Evolutionary conservation across 2,797 vertebrate species (phyloP), one percentile per base, ranked within the genome.

Genomic region (Heliangelus exortis): DNA sequence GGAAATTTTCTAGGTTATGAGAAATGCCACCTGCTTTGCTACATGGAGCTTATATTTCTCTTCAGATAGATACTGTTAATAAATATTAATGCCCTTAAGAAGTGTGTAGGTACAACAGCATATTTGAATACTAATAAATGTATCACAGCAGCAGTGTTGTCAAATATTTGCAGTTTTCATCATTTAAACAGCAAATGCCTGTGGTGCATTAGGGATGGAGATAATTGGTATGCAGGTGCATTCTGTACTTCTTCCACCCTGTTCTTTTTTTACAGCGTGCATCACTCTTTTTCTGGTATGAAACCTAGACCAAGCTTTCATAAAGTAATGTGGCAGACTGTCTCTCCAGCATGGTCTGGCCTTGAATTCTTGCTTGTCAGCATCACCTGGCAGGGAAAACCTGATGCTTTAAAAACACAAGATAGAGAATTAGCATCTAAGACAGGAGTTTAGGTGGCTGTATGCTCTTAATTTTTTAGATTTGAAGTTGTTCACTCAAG

Each of bases 111-210:
- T 81, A 69, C 71, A 61, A 9, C 26, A 76, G 51, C 7, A 14
- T n/a, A 16, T 86, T 33, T 80, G 45, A 53, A 72, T 66, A 16
- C 13, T 77, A 8, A 15, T 34, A 22, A 68, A 50, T 4, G 1
- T 61, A 33, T 93, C 65, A 19, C 67, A 93, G 74, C 86, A 84
- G 57, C 14, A 33, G 8, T 83, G 10, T 66, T 93, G 87, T 94
- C 65, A 94, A 82, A 36, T 69, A 53, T 80, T 80, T 93, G 45
- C 36, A 72, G 36, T 83, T 67, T 82, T 87, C 66, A 28, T 89
- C 43, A 28, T 73, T 75, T 54, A n/a, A n/a, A 25, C 34, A 77
- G 53, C 4, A 1, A 77, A 57, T 2, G 7, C 53, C 58, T 53
- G 50, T 33, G 43, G 39, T 78, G 31, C 31, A 5, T 59, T 47